Evolutionary conservation across 2,797 vertebrate genomes (phyloP), one percentile per base, ranked within the genome.

Genomic region (Pseudopleuronectes americanus): DNA sequence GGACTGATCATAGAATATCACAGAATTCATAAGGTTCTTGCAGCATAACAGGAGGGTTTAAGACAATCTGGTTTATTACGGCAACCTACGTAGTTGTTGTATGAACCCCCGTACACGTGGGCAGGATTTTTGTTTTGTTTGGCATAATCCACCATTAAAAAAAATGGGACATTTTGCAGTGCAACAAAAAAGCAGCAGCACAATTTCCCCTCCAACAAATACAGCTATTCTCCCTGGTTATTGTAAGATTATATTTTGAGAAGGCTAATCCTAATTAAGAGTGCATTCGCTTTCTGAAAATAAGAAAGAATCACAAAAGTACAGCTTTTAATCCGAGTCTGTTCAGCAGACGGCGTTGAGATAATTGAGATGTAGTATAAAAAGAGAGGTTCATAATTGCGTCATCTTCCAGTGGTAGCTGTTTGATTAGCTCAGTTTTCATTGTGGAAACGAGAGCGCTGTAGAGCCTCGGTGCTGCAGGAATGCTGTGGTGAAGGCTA

Each of bases 401-500:
- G 2, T 52, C 1, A 9, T 64, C 13, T 55, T 59, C 45, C 54
- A 23, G 33, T 72, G 58, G 68, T 57, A 64, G 74, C 68, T 71
- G 62, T 83, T 77, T 68, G 78, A 90, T 88, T 82, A 68, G 63
- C 72, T 85, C 68, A 10, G 67, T 75, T 84, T 85, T 87, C 75
- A 67, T 19, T 68, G 62, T 81, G 68, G 76, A 69, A 71, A 57
- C 56, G 49, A 80, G 74, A 56, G 7, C 8, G 54, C 6, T n/a
- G 24, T 52, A 41, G 68, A 84, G 87, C 64, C 80, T 87, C 79
- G 66, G 74, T 84, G 79, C 87, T 80, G 87, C 75, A 83, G 88
- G 92, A 94, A 93, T 93, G 92, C 89, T 93, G 91, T 90, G 93
- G 93, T 91, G 85, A 79, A 86, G 82, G 76, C 89, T 90, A 73